A percentile compares a stretch with the other conserved stretches of the same genome.
These are phyloP conservation scores for Stichodactyla mertensii DNA, from an alignment of 64 coral and sea anemone species.

Conservation along the genomic window DNA sequence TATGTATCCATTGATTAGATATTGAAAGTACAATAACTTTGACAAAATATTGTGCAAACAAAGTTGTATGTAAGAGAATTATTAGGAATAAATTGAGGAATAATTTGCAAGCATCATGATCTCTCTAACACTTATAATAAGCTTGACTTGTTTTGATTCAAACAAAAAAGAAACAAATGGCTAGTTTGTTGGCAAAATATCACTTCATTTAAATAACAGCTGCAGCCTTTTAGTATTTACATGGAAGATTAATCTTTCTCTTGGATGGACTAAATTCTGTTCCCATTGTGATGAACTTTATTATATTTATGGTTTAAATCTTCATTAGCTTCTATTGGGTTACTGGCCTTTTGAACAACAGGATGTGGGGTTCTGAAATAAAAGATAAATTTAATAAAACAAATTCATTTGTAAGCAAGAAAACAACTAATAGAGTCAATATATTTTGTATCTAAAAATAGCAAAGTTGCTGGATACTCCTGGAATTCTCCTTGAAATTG, in stretches of 20 bases:
- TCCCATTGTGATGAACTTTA: not conserved
- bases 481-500: no score
- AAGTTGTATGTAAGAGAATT: not conserved
- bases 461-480: no score
- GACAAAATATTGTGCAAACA: not conserved
- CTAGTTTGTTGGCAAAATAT: not conserved
- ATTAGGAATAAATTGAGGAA: not conserved
- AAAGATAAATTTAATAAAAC: not conserved
- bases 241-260: not conserved
- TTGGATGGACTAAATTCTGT: not conserved
- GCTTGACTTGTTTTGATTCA: no score
- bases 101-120: not conserved
- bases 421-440: not conserved
- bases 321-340: not conserved
- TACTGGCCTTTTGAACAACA: constrained; percentile 43
- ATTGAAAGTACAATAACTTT: not conserved
- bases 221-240: not conserved
- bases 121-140: no score
- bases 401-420: not conserved
- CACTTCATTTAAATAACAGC: not conserved
- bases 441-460: no score
- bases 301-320: not conserved
- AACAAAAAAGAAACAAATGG: not conserved
- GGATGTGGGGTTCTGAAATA: constrained; percentile 49
- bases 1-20: not conserved